These are phyloP conservation scores for Ptilorrhoa leucosticta DNA, from an alignment of 2,113 vertebrate species.

Conservation along the genomic window DNA sequence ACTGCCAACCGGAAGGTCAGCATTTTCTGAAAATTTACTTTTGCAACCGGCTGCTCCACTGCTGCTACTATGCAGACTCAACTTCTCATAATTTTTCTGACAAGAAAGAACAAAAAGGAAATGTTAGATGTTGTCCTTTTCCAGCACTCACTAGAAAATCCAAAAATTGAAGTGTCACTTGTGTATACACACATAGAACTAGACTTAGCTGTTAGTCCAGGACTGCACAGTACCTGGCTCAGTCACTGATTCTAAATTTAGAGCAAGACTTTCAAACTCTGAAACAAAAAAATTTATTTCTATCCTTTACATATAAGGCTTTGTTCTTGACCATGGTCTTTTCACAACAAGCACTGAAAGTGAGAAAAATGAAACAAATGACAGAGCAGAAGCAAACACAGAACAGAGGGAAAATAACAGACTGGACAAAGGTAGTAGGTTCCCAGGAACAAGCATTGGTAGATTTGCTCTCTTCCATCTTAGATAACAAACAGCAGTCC, in stretches of 20 bases:
- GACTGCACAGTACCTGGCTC: background rate
- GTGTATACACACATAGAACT: background rate
- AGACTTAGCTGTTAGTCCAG: background rate
- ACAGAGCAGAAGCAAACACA: background rate
- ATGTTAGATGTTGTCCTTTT: background rate
- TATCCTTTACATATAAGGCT: background rate
- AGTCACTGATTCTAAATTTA: background rate
- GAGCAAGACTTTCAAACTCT: background rate
- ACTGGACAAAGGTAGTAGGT: background rate
- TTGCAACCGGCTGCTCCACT: conserved; percentile 55
- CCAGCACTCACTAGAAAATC: background rate
- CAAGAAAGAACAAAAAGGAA: background rate
- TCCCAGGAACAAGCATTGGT: background rate
- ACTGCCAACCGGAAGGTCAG: background rate
- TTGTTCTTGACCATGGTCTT: background rate
- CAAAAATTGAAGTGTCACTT: background rate
- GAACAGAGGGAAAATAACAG: background rate
- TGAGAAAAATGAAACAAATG: background rate
- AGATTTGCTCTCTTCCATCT: background rate
- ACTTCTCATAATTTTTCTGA: conserved; percentile 66
- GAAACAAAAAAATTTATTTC: background rate
- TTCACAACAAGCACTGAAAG: background rate
- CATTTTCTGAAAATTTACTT: conserved; percentile 59
- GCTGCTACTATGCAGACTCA: conserved; percentile 50
- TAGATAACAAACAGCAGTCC: background rate